Evolutionary conservation across 53 echinoderm and acorn worm genomes (phyloP), one percentile per base, ranked within the genome.

Genomic region (Mesocentrotus franciscanus): DNA sequence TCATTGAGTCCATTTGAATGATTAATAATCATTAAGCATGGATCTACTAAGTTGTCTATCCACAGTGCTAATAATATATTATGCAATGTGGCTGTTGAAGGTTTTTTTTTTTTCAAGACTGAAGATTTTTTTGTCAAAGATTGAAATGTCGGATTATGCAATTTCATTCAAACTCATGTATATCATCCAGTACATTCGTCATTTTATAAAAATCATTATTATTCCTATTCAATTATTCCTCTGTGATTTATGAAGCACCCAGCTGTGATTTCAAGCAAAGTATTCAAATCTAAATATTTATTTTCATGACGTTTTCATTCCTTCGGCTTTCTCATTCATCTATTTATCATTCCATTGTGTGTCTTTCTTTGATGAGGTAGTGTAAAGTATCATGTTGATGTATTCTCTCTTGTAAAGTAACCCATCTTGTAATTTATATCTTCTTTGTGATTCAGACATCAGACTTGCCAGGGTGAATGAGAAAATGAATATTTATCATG

Each of bases 391-490:
- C 57, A 29, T 87, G 87, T 57, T 56, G 18, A 81, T 81, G 57
- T 87, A 87, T 58, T 87, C 87, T 87, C 58, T 87, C 56, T 27
- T 87, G 56, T 57, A 87, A 57, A 87, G 87, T 87, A 87, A 57
- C 13, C 58, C 58, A 59, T 57, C 87, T 87, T 87, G n/a, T 87
- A 20, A 87, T 3, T 49, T 87, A 57, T 26, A 58, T 58, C n/a
- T 56, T 87, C 87, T 64, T 18, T 87, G 87, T 57, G 39, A 49
- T 42, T 84, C 39, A 55, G 39, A 87, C 15, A 87, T 87, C 3
- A 57, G 87, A 87, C 87, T 87, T 87, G 87, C 87, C 87, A 87
- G 87, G 87, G 87, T 81, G 24, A 49, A 42, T 49, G 42, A 84
- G 55, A 22, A 24, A 49, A 84, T 22, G 1, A 9, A 49, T 22